Evolutionary conservation across 2,113 vertebrate species (phyloP), one percentile per base, ranked within the genome.

Genomic region (Apteryx owenii): DNA sequence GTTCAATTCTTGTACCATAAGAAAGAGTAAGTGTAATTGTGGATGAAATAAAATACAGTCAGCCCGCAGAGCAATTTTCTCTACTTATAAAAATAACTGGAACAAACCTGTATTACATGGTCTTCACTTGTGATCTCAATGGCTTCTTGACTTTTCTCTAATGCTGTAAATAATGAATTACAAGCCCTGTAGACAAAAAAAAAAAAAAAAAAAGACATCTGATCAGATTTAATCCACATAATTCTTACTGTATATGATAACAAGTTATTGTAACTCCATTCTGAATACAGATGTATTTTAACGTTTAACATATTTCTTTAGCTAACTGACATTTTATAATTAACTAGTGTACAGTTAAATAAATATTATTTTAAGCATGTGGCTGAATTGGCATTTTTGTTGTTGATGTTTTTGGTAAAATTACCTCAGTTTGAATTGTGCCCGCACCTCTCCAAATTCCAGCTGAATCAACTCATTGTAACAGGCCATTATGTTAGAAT

Each of bases 61-160:
- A 56, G 65, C 51, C 53, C 77, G 88, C 26, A 62, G 51, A 81
- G 77, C 7, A 81, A 85, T 82, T 66, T 90, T 92, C 80, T 93
- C 71, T 56, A 89, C 42, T 87, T 89, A 73, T 4, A 91, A 89
- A 82, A 94, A 66, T 70, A 58, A 65, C 50, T 77, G 58, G 60
- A 93, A 98, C 98, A 60, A 97, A 99, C 99, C 99, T 99, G 99
- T 98, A 99, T 99, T 88, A 99, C 96, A 95, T 99, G 99, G 98
- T 99, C 99, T 98, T 99, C 99, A 97, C 98, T 99, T 84, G 99
- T 99, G 97, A 99, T 99, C 98, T 99, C 99, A 96, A 99, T 98
- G 97, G 99, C 99, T 98, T 99, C 99, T 98, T 99, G 99, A 96
- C 99, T 99, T 98, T 99, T 99, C 97, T 99, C 99, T 98, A 99